Evolutionary conservation across 2,888 invertebrate species (phyloP).

Genomic region (Myopa testacea): DNA sequence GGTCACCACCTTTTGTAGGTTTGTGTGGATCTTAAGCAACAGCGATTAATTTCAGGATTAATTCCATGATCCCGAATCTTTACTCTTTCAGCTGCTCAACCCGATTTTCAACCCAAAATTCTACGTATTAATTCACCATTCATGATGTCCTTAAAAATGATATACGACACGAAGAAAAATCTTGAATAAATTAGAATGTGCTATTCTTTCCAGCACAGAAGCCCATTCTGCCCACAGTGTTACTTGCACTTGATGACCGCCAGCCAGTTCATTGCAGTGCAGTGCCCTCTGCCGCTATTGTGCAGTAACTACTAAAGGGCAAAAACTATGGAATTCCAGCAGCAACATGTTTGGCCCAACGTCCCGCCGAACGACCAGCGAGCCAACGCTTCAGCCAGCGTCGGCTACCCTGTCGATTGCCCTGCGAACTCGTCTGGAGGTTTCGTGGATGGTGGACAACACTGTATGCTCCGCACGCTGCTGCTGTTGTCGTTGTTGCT

Average conservation of each 20-base stretch:
- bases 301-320: constrained; percentile 40
- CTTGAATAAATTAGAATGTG: too few relatives aligned
- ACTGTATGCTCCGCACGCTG: constrained; percentile 27
- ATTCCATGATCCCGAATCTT: too few relatives aligned
- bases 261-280: constrained; percentile 42
- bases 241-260: constrained; percentile 22
- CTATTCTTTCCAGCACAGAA: neutral
- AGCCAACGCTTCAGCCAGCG: constrained; percentile 40
- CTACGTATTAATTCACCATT: too few relatives aligned
- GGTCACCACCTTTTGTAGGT: too few relatives aligned
- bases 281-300: constrained; percentile 35
- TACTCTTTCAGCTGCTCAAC: too few relatives aligned
- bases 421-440: constrained; percentile 15
- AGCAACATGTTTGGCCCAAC: constrained; percentile 45
- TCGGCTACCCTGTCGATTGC: constrained; percentile 13
- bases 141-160: too few relatives aligned
- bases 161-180: too few relatives aligned
- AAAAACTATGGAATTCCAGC: constrained; percentile 43
- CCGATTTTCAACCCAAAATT: too few relatives aligned
- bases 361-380: constrained; percentile 50
- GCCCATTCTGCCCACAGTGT: constrained; percentile 7
- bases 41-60: too few relatives aligned
- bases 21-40: too few relatives aligned
- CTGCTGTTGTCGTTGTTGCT: constrained; percentile 17
- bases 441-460: constrained; percentile 20